Percentiles rank a stretch among this genome's conserved stretches.
These are phyloP conservation scores for Nycticorax nycticorax DNA, from an alignment of 2,113 vertebrate genomes.

Conservation along the genomic window DNA sequence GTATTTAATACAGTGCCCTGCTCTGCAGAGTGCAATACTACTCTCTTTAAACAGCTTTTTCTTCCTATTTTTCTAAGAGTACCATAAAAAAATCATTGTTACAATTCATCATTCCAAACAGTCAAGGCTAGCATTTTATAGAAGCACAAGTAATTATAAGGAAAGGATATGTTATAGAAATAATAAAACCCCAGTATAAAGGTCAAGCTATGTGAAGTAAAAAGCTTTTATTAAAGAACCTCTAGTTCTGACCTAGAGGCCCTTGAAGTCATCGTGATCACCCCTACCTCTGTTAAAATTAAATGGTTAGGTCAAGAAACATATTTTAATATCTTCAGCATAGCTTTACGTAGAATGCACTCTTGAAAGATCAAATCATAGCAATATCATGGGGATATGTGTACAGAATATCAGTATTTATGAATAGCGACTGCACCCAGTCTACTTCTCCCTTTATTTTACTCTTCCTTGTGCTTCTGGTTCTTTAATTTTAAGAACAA, in stretches of 20 bases:
- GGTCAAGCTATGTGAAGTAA: neutral
- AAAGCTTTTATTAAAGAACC: slow-evolving; percentile 39
- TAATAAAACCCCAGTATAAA: slow-evolving; percentile 28
- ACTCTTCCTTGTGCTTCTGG: neutral
- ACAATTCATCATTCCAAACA: neutral
- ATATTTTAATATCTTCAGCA: neutral
- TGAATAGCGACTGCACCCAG: neutral
- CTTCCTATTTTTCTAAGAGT: neutral
- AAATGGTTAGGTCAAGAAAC: neutral
- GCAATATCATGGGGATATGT: neutral
- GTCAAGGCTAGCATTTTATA: neutral
- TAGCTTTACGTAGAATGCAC: neutral
- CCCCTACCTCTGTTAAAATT: neutral
- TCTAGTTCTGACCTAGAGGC: slow-evolving; percentile 3
- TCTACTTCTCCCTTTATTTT: neutral
- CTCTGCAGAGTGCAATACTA: neutral
- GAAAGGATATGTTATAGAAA: slow-evolving; percentile 18
- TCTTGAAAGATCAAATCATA: neutral
- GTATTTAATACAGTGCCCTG: neutral
- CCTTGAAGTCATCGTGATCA: neutral
- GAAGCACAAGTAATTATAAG: slow-evolving; percentile 29
- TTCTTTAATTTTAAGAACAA: neutral
- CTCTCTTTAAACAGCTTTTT: neutral
- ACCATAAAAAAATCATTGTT: slow-evolving; percentile 30
- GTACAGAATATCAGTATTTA: neutral